A percentile compares a stretch with the other conserved stretches of the same genome.
phyloP scores from a whole-genome alignment of 2,888 invertebrate species.

The Macaria notata region DNA sequence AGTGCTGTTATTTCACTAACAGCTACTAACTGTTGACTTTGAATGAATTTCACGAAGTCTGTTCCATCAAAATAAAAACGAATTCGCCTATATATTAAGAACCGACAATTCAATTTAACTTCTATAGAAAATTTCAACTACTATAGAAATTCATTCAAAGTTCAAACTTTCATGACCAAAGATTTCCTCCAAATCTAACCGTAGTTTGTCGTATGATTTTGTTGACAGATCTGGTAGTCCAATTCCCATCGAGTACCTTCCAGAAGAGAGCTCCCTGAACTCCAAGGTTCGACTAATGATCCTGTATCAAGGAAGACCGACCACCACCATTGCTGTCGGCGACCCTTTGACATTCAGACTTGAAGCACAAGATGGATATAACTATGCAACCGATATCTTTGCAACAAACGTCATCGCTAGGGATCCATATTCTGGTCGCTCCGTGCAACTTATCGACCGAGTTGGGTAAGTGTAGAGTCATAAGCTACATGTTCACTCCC shows the following conservation, averaged over 20 bases:
- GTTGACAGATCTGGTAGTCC: slow-evolving; percentile 92
- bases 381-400: slow-evolving; percentile 94
- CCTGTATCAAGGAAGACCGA: slow-evolving; percentile 94
- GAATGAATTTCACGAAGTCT: slow-evolving; percentile 53
- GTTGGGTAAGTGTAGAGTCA: slow-evolving; percentile 85
- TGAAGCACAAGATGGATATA: slow-evolving; percentile 94
- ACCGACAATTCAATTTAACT: neutral
- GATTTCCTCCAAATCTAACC: slow-evolving; percentile 62
- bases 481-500: neutral
- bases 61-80: too few species aligned
- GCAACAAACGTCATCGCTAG: slow-evolving; percentile 96
- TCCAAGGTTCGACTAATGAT: slow-evolving; percentile 93
- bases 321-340: slow-evolving; percentile 96
- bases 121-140: neutral
- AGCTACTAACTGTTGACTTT: slow-evolving; percentile 79
- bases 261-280: slow-evolving; percentile 94
- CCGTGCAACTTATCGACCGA: slow-evolving; percentile 94
- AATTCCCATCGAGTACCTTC: slow-evolving; percentile 95
- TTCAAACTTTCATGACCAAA: slow-evolving; percentile 39
- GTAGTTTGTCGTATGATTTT: slow-evolving; percentile 73
- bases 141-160: slow-evolving; percentile 64
- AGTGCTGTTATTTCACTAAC: slow-evolving; percentile 80
- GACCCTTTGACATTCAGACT: slow-evolving; percentile 94
- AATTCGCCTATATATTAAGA: too few species aligned
- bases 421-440: slow-evolving; percentile 95